Evolutionary conservation across 2,888 invertebrate species (phyloP).

Genomic region (Cheilosia vulpina): DNA sequence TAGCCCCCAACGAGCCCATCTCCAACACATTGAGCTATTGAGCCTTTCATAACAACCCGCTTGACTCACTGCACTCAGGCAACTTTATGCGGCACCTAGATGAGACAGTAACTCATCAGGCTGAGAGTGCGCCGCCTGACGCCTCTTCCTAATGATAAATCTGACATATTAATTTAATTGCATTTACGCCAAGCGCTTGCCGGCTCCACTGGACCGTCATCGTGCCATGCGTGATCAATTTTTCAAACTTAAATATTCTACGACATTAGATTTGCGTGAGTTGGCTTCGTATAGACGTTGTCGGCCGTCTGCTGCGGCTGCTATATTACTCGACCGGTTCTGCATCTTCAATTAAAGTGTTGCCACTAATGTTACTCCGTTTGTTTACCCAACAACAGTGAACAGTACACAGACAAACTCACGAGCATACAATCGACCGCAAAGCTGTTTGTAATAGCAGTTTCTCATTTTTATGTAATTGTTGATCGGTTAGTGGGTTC

Average conservation of each 20-base stretch:
- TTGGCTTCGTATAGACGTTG: background rate
- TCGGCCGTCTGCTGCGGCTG: constrained; percentile 5
- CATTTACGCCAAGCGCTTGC: constrained; percentile 59
- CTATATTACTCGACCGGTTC: constrained; percentile 59
- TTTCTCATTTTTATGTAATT: constrained; percentile 49
- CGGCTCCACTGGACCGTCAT: background rate
- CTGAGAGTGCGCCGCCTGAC: constrained; percentile 32
- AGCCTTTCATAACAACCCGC: background rate
- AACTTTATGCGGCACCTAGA: constrained; percentile 51
- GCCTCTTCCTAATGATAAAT: constrained; percentile 65
- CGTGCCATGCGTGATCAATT: constrained; percentile 59
- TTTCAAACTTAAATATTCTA: constrained; percentile 62
- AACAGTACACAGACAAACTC: background rate
- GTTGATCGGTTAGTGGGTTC: constrained; percentile 56
- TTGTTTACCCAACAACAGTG: constrained; percentile 53
- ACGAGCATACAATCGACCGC: background rate
- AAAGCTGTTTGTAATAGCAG: constrained; percentile 34
- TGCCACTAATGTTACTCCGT: constrained; percentile 66
- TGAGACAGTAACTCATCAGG: constrained; percentile 62
- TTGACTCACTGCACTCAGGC: constrained; percentile 39
- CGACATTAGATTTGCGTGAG: constrained; percentile 71
- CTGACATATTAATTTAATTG: constrained; percentile 71
- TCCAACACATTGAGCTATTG: no score
- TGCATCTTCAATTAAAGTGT: constrained; percentile 71
- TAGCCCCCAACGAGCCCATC: no score